These are phyloP conservation scores for Sorex fumeus DNA, from an alignment of 2,113 vertebrate genomes.

Conservation along the genomic window DNA sequence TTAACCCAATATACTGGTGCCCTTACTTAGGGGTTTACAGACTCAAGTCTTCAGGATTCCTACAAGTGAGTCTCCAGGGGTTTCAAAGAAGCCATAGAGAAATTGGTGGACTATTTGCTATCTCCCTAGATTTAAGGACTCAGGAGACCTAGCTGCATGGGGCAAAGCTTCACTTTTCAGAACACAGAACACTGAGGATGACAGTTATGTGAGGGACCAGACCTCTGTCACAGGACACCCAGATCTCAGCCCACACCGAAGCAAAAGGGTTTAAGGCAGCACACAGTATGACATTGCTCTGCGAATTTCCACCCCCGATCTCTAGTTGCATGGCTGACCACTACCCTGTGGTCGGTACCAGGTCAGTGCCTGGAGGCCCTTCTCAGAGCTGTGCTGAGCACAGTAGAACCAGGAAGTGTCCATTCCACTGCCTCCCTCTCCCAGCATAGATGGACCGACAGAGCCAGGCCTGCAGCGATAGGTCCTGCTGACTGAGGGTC, in stretches of 20 bases:
- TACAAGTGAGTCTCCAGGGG: background rate
- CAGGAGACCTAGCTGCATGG: background rate
- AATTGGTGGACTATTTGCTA: background rate
- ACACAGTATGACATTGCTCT: background rate
- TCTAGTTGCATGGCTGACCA: no score
- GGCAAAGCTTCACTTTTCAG: background rate
- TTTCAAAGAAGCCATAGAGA: background rate
- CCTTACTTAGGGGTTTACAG: constrained; percentile 39
- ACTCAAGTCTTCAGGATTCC: background rate
- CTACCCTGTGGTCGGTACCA: background rate
- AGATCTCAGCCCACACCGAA: constrained; percentile 35
- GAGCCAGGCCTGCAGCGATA: background rate
- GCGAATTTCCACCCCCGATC: no score
- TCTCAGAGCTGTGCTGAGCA: background rate
- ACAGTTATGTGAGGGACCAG: constrained; percentile 44
- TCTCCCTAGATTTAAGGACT: background rate
- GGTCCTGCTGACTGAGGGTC: background rate
- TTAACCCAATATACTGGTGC: background rate
- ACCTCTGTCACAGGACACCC: constrained; percentile 23
- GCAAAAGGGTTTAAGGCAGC: background rate
- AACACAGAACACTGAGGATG: background rate
- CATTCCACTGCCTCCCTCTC: background rate
- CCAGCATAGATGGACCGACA: background rate
- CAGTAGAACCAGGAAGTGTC: background rate
- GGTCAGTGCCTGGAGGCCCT: background rate